Conservation (phyloP, 2,888 invertebrate genomes). For the Aradus depressus region DNA sequence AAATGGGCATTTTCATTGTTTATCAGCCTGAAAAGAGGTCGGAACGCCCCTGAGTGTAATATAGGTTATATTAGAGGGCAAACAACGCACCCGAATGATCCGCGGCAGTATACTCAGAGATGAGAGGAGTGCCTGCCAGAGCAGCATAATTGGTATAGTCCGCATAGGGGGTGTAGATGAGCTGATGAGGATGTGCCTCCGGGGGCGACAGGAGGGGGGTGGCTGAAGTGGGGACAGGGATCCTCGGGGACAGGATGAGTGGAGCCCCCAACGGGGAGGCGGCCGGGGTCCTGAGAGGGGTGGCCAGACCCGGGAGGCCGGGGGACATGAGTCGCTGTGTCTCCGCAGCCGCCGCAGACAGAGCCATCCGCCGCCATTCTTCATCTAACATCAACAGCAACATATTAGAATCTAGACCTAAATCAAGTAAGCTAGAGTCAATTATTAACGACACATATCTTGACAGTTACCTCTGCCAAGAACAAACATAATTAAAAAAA, state of each 20-base stretch:
- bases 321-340: constrained; percentile 61
- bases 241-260: constrained; percentile 79
- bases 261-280: constrained; percentile 79
- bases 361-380: constrained; percentile 74
- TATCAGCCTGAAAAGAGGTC: no score
- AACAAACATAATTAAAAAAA: no score
- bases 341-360: constrained; percentile 59
- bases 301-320: constrained; percentile 45
- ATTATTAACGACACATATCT: no score
- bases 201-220: constrained; percentile 53
- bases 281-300: constrained; percentile 47
- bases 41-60: no score
- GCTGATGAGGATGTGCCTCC: constrained; percentile 51
- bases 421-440: no score
- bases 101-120: constrained; percentile 71
- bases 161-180: constrained; percentile 71
- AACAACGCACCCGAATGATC: constrained; percentile 95
- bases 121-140: constrained; percentile 63
- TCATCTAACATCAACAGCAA: no score
- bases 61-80: constrained; percentile 54
- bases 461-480: no score
- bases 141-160: constrained; percentile 88
- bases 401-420: no score
- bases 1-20: no score
- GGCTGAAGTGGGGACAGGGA: constrained; percentile 64